Conservation (phyloP, 2,888 invertebrate species). For the Ophonus ardosiacus region DNA sequence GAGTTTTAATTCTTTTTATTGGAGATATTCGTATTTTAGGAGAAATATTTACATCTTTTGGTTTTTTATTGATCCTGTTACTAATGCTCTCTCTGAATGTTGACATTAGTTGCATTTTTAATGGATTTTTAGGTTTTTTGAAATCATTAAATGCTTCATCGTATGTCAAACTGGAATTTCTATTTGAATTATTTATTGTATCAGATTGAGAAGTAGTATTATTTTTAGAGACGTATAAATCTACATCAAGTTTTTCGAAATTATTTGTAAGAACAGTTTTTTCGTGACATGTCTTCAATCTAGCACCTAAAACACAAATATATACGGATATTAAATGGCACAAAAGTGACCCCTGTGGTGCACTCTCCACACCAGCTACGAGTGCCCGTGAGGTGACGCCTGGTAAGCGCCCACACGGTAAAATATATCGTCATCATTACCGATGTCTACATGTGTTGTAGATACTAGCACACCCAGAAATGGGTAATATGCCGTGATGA, state of each 20-base stretch:
- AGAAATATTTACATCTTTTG: not conserved
- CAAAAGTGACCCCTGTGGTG: too few species aligned
- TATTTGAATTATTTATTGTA: not conserved
- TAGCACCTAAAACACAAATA: not conserved
- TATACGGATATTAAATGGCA: not conserved
- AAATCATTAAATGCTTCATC: not conserved
- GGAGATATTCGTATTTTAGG: too few species aligned
- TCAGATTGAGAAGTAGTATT: not conserved
- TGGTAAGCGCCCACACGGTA: too few species aligned
- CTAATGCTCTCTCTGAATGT: not conserved
- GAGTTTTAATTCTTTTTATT: too few species aligned
- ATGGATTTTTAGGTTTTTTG: not conserved
- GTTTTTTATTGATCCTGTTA: not conserved
- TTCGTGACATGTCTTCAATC: not conserved
- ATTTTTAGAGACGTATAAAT: not conserved
- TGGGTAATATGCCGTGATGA: too few species aligned
- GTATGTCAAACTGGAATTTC: not conserved
- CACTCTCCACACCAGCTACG: too few species aligned
- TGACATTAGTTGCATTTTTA: constrained; percentile 3
- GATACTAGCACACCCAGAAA: too few species aligned
- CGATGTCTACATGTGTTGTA: too few species aligned
- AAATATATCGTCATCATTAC: too few species aligned
- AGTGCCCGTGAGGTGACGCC: too few species aligned
- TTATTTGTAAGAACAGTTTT: not conserved
- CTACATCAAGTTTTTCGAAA: not conserved